Evolutionary conservation across 2,113 vertebrate genomes (phyloP), one percentile per base, ranked within the genome.

Genomic region (Dicerorhinus sumatrensis): DNA sequence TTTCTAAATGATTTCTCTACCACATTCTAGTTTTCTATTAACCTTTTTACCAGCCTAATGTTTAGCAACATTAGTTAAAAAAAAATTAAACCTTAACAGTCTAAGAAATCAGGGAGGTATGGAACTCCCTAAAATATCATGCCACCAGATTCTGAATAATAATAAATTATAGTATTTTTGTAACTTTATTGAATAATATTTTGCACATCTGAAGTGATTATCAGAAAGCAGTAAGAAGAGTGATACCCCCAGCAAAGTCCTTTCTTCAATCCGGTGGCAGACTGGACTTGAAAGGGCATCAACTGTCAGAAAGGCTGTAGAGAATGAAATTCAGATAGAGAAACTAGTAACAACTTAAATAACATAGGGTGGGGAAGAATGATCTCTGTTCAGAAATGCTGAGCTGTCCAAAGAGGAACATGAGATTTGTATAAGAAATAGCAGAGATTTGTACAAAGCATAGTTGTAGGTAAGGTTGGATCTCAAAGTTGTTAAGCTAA

Each of bases 281-380:
- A 36, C 12, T 56, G 31, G 16, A 42, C 25, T 2, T 89, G 51
- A 69, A 89, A 65, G 42, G 8, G 2, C 39, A 73, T 83, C 13
- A 83, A 27, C 56, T 54, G 1, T 82, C 16, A 91, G 58, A 87
- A 8, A 69, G 25, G 5, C 2, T 18, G 12, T 31, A 63, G 14
- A 91, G 13, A 48, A n/a, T 16, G 1, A 75, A 83, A 56, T 81
- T 83, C 42, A 90, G 8, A 25, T 10, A 31, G 27, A 67, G 65
- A 17, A 89, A 46, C 33, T 76, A 60, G 9, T 46, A 73, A 46
- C 13, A 51, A 33, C 75, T 92, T 72, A 25, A 69, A 73, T 80
- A 56, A 62, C 51, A 3, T 1, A 16, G 54, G 23, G 13, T 1
- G 2, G 6, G 3, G 56, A 3, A 54, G 9, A 20, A 8, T 16